These are phyloP conservation scores for Eupsilia transversa DNA, from an alignment of 2,888 invertebrate species.

Conservation along the genomic window DNA sequence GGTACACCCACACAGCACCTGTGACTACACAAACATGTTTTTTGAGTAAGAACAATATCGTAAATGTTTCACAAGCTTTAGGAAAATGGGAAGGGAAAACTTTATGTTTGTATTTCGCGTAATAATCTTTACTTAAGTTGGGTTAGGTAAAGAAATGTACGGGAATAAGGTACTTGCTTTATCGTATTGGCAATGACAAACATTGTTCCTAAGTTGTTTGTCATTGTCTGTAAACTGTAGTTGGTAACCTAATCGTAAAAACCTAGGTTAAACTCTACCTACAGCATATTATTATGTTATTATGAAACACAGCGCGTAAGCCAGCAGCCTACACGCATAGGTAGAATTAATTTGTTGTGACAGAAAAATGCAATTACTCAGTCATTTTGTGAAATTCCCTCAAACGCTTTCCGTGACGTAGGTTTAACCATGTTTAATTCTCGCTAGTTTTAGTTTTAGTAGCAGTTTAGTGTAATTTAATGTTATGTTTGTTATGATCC, in stretches of 20 bases:
- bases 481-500: conserved; percentile 38
- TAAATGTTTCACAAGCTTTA: conserved; percentile 49
- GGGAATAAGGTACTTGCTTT: conserved; percentile 5
- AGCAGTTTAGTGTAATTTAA: conserved; percentile 40
- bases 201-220: conserved; percentile 20
- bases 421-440: conserved; percentile 23
- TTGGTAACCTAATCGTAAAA: conserved; percentile 22
- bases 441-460: conserved; percentile 24
- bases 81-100: conserved; percentile 42
- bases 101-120: conserved; percentile 48
- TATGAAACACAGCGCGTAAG: conserved; percentile 12
- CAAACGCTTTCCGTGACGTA: conserved; percentile 9
- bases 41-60: conserved; percentile 62
- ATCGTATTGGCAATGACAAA: conserved; percentile 1
- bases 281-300: not conserved
- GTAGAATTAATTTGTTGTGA: conserved; percentile 14
- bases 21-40: conserved; percentile 65
- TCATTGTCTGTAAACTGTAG: conserved; percentile 33
- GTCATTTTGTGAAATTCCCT: conserved; percentile 30
- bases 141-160: conserved; percentile 12
- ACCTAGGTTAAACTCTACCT: not conserved
- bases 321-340: conserved; percentile 11
- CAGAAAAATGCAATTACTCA: conserved; percentile 50
- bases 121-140: conserved; percentile 47
- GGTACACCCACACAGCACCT: conserved; percentile 68